Conservation (phyloP, 2,888 invertebrate species). For the Chymomyza fuscimana region DNA sequence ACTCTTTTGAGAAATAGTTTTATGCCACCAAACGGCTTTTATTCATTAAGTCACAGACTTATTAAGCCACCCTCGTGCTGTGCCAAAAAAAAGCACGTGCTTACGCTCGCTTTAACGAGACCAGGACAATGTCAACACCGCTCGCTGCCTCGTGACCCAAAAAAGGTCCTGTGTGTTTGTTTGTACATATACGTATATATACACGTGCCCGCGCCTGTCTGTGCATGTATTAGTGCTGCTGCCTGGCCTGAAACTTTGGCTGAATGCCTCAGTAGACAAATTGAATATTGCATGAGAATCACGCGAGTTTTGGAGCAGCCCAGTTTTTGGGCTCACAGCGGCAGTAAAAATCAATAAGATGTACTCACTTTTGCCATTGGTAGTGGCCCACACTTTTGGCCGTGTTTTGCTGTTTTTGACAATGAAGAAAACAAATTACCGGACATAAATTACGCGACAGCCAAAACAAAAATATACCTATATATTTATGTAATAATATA, state of each 20-base stretch:
- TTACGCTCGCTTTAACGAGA: conserved; percentile 57
- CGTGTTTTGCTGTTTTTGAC: conserved; percentile 2
- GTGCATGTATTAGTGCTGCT: background rate
- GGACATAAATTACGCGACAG: background rate
- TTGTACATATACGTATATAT: background rate
- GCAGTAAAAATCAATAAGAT: conserved; percentile 62
- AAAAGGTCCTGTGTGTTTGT: conserved; percentile 47
- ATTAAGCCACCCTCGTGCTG: conserved; percentile 11
- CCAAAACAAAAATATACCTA: too few species aligned
- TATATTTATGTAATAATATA: conserved; percentile 26
- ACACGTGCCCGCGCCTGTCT: background rate
- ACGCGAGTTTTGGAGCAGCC: conserved; percentile 58
- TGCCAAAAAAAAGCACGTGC: conserved; percentile 66
- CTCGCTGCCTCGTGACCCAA: conserved; percentile 68
- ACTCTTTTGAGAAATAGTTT: too few species aligned
- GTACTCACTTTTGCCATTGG: conserved; percentile 63
- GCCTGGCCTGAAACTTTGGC: conserved; percentile 5
- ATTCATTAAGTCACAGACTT: too few species aligned
- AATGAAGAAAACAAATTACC: background rate
- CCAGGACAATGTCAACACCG: conserved; percentile 72
- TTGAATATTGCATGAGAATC: conserved; percentile 66
- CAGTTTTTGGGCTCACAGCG: conserved; percentile 26
- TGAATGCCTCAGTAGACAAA: conserved; percentile 31
- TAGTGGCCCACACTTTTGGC: conserved; percentile 20
- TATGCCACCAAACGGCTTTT: too few species aligned